Evolutionary conservation across 2,113 vertebrate species (phyloP).

Genomic region (Xyrauchen texanus): DNA sequence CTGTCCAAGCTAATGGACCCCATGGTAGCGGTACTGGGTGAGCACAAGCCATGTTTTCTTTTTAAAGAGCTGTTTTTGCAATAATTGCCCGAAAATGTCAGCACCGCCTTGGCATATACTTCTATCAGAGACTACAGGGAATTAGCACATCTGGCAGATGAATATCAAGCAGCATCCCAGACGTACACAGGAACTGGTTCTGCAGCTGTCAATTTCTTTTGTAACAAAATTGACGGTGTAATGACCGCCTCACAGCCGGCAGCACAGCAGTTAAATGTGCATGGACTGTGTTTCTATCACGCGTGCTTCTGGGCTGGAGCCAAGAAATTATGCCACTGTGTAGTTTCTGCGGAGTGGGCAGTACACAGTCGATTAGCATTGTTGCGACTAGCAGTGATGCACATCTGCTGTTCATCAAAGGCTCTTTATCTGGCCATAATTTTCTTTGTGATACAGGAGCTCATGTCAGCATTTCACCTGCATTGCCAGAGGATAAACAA

Average conservation of each 20-base stretch:
- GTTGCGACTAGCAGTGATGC: no score
- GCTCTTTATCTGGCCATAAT: no score
- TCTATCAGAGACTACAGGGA: no score
- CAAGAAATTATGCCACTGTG: not conserved
- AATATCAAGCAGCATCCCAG: not conserved
- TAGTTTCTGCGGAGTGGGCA: not conserved
- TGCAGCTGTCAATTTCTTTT: not conserved
- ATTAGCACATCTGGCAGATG: not conserved
- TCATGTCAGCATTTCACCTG: no score
- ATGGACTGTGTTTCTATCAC: not conserved
- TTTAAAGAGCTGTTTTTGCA: not conserved
- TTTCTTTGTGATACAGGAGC: no score
- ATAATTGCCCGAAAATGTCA: not conserved
- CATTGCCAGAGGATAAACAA: no score
- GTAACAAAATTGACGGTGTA: not conserved
- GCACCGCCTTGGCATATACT: not conserved
- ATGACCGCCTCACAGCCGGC: not conserved
- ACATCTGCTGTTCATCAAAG: no score
- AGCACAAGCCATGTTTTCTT: not conserved
- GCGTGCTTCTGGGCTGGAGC: not conserved
- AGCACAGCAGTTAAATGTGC: not conserved
- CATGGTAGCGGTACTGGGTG: not conserved
- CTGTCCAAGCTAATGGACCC: not conserved
- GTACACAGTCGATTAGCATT: no score
- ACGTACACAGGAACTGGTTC: not conserved